A percentile compares a stretch with the other conserved stretches of the same genome.
Evolutionary conservation across 2,797 vertebrate genomes (phyloP).

Genomic region (Pangasius krempfi): DNA sequence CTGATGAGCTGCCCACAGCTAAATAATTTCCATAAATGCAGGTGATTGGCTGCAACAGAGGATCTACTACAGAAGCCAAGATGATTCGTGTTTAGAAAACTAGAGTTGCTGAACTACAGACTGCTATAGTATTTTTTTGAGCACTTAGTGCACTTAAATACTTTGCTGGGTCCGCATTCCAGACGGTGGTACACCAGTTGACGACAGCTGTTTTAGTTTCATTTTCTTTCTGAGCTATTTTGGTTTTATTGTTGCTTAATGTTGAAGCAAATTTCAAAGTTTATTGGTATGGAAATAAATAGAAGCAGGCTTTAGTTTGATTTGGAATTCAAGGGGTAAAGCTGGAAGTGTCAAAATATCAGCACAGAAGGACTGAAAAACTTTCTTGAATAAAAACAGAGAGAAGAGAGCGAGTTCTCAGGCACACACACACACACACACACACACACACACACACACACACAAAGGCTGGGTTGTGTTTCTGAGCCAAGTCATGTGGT

Average conservation of each 20-base stretch:
- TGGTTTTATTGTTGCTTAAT: background rate
- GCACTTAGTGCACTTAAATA: background rate
- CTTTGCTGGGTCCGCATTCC: background rate
- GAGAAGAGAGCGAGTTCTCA: slow-evolving; percentile 35
- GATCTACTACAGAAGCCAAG: background rate
- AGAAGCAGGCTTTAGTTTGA: background rate
- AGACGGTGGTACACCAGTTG: background rate
- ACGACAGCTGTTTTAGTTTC: background rate
- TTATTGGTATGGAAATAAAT: background rate
- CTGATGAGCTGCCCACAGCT: background rate
- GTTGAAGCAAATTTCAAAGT: background rate
- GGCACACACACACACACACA: slow-evolving; percentile 19
- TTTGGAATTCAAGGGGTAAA: slow-evolving; percentile 52
- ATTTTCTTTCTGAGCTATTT: background rate
- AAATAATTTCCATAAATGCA: background rate
- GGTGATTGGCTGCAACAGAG: background rate
- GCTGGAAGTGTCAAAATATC: slow-evolving; percentile 50
- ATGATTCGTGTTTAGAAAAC: background rate
- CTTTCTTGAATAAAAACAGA: slow-evolving; percentile 53
- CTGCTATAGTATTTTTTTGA: background rate
- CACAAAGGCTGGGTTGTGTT: slow-evolving; percentile 42
- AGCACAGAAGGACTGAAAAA: slow-evolving; percentile 47
- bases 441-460: slow-evolving; percentile 6
- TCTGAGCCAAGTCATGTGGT: slow-evolving; percentile 38
- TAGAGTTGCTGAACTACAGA: background rate